phyloP scores from a whole-genome alignment of 2,888 invertebrate species.

The Invenusta paracnida region DNA sequence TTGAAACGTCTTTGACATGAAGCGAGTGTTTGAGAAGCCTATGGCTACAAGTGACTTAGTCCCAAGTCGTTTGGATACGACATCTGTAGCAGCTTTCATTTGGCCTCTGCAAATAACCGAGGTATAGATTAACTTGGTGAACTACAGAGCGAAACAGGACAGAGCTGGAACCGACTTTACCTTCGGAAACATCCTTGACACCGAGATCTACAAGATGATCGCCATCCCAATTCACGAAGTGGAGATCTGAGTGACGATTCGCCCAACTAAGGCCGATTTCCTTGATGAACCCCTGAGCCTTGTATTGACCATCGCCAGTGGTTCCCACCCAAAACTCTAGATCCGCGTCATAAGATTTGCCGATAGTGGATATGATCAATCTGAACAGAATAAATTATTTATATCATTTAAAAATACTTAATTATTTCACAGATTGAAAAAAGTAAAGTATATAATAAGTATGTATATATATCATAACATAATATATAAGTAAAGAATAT shows the following conservation, averaged over 20 bases:
- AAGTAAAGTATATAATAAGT: too few relatives aligned
- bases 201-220: not conserved
- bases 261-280: too few relatives aligned
- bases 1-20: not conserved
- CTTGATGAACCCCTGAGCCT: not conserved
- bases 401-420: too few relatives aligned
- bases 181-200: not conserved
- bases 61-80: not conserved
- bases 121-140: not conserved
- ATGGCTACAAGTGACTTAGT: not conserved
- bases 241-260: too few relatives aligned
- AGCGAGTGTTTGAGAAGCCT: not conserved
- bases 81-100: not conserved
- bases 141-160: not conserved
- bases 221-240: not conserved
- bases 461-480: too few relatives aligned
- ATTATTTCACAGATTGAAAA: too few relatives aligned
- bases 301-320: not conserved
- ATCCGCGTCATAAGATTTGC: not conserved
- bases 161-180: not conserved
- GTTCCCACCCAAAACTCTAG: not conserved
- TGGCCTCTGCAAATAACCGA: not conserved
- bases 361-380: not conserved
- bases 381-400: not conserved
- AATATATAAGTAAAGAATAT: too few relatives aligned